phyloP scores from a whole-genome alignment of 2,113 vertebrate genomes.

The Centropus bengalensis region DNA sequence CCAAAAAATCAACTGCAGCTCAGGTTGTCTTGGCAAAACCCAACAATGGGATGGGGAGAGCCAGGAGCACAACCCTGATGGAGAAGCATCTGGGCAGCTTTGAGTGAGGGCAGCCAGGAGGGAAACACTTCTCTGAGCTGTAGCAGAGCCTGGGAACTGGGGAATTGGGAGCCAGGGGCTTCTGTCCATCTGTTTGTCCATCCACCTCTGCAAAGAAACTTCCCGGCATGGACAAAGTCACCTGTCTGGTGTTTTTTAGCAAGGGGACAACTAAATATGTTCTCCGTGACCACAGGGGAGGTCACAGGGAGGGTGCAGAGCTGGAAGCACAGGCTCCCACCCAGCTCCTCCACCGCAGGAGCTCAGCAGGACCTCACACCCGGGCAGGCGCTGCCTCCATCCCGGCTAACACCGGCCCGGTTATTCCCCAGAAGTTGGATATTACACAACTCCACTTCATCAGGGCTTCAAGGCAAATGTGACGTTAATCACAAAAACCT shows the following conservation, averaged over 20 bases:
- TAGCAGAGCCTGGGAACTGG: neutral
- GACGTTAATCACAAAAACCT: conserved; percentile 71
- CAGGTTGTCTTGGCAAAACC: too few relatives aligned
- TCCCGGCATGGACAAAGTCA: neutral
- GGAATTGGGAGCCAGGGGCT: neutral
- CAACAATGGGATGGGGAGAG: too few relatives aligned
- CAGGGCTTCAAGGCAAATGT: conserved; percentile 61
- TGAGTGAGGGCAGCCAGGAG: neutral
- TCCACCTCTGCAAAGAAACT: neutral
- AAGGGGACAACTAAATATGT: neutral
- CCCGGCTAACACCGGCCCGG: neutral
- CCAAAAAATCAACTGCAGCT: neutral
- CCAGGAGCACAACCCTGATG: accelerated
- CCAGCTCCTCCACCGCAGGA: neutral
- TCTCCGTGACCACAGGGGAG: neutral
- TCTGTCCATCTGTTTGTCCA: neutral
- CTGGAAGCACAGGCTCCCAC: neutral
- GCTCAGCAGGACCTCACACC: neutral
- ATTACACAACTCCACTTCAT: conserved; percentile 49
- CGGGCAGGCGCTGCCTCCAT: neutral
- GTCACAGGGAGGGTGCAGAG: too few relatives aligned
- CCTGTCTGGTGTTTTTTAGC: neutral
- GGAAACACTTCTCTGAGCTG: neutral
- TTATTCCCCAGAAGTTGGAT: neutral
- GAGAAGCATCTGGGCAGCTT: neutral